A percentile compares a stretch with the other conserved stretches of the same genome.
phyloP scores from a whole-genome alignment of 2,888 invertebrate genomes.

The Dromius quadrimaculatus region DNA sequence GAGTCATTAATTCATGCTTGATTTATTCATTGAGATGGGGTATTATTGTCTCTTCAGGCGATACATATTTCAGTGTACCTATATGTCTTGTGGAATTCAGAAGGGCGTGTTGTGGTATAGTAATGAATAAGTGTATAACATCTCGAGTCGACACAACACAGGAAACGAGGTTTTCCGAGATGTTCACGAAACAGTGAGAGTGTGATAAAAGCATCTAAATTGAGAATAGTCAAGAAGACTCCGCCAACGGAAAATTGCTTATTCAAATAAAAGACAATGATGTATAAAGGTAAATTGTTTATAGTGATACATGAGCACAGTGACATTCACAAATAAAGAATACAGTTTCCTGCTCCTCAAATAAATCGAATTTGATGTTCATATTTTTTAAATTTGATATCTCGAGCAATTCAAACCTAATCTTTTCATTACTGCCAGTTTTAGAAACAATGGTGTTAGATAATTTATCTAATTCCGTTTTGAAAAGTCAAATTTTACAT shows the following conservation, averaged over 20 bases:
- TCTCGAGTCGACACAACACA: background rate
- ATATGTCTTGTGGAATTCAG: conserved; percentile 16
- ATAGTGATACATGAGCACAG: no score
- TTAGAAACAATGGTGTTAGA: no score
- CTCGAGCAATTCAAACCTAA: background rate
- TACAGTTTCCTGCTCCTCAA: no score
- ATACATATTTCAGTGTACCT: conserved; percentile 40
- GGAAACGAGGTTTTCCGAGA: background rate
- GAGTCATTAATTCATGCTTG: no score
- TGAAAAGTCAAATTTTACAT: no score
- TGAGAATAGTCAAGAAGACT: background rate
- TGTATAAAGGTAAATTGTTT: background rate
- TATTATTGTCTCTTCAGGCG: background rate
- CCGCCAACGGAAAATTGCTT: background rate
- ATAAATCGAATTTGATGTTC: no score
- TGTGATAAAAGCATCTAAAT: background rate
- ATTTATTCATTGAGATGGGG: no score
- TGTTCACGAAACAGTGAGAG: background rate
- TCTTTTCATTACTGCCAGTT: background rate
- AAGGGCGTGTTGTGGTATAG: background rate
- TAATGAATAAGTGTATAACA: background rate
- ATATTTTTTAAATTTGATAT: background rate
- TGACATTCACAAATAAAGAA: no score
- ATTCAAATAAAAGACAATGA: background rate
- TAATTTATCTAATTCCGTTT: no score